These are phyloP conservation scores for Daubentonia madagascariensis DNA, from an alignment of 2,113 vertebrate species.

Conservation along the genomic window DNA sequence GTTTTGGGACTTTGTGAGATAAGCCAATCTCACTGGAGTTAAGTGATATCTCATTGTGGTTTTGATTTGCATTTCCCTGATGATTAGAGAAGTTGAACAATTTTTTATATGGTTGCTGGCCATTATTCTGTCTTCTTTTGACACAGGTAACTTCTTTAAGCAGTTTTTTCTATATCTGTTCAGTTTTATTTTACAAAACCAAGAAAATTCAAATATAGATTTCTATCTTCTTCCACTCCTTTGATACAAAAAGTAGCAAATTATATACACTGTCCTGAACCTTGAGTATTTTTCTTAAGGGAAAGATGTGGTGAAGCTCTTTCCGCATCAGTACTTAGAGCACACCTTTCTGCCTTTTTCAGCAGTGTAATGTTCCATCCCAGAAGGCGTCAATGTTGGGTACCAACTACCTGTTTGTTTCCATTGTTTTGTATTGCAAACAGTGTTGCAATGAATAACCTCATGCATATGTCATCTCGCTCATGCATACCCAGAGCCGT, in stretches of 20 bases:
- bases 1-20: no score
- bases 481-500: fast-evolving
- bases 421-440: background rate
- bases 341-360: background rate
- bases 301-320: fast-evolving
- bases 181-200: background rate
- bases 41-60: no score
- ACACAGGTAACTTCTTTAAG: background rate
- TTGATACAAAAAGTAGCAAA: background rate
- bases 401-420: background rate
- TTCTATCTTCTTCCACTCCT: background rate
- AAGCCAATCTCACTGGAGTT: no score
- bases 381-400: no score
- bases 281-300: background rate
- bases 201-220: background rate
- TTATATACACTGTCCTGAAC: background rate
- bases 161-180: background rate
- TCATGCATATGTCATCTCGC: background rate
- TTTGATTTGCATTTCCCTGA: no score
- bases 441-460: background rate
- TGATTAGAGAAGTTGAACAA: no score
- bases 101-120: no score
- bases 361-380: fast-evolving
- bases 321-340: background rate
- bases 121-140: no score